Conservation (phyloP, 2,888 invertebrate species). For the Hydrotaea cyrtoneurina region DNA sequence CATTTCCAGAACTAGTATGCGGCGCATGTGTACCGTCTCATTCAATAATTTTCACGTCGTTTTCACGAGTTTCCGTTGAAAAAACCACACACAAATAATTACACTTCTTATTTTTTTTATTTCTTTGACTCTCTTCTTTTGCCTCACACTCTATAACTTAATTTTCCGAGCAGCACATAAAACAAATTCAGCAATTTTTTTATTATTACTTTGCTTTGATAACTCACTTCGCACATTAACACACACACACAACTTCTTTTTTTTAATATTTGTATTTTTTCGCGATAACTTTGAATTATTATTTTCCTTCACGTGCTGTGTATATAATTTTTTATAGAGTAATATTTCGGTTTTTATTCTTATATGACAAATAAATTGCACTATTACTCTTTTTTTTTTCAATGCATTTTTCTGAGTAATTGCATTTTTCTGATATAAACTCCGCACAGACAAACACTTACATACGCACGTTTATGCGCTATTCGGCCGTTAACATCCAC, state of each 20-base stretch:
- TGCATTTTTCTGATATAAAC: conserved; percentile 60
- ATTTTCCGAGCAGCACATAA: conserved; percentile 21
- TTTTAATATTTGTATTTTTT: not conserved
- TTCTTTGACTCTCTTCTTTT: conserved; percentile 24
- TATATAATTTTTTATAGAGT: not conserved
- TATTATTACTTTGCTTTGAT: not conserved
- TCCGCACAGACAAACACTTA: conserved; percentile 39
- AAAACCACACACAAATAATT: not conserved
- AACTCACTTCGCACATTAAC: not conserved
- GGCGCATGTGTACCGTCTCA: conserved; percentile 8
- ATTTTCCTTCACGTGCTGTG: not conserved
- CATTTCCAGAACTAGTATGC: not conserved
- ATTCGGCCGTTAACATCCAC: conserved; percentile 22
- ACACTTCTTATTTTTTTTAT: conserved; percentile 24
- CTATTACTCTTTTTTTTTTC: conserved; percentile 36
- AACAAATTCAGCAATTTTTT: conserved; percentile 34
- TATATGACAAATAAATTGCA: conserved; percentile 28
- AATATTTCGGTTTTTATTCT: conserved; percentile 30
- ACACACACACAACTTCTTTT: not conserved
- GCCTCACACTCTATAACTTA: conserved; percentile 17
- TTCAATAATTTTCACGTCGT: too few relatives aligned
- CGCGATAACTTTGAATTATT: not conserved
- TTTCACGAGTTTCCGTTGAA: too few relatives aligned
- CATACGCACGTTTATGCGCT: conserved; percentile 29
- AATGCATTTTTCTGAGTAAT: conserved; percentile 56